Evolutionary conservation across 1,140 invertebrate genomes (phyloP).

Genomic region (Hylaeus volcanicus): DNA sequence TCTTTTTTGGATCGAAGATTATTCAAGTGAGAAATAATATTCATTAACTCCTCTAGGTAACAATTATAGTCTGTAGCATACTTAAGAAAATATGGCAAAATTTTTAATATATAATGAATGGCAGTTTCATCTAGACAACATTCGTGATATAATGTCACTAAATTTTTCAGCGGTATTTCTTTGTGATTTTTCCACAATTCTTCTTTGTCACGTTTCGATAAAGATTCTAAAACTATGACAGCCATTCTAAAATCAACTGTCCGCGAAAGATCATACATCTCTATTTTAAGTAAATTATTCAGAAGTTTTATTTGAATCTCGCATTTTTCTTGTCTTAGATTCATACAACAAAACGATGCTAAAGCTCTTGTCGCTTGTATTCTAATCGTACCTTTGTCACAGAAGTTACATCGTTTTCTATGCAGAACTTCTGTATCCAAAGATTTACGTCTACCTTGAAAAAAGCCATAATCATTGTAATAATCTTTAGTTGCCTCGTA

Average conservation of each 20-base stretch:
- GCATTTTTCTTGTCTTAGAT: slow-evolving; percentile 36
- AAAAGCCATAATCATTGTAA: slow-evolving; percentile 18
- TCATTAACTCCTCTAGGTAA: slow-evolving; percentile 11
- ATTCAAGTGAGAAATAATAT: slow-evolving; percentile 41
- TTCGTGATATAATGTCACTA: slow-evolving; percentile 53
- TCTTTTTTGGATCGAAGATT: slow-evolving; percentile 40
- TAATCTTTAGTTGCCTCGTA: slow-evolving; percentile 6
- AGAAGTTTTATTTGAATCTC: slow-evolving; percentile 60
- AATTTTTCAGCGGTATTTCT: slow-evolving; percentile 43
- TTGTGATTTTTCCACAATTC: slow-evolving; percentile 48
- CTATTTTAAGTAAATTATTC: slow-evolving; percentile 58
- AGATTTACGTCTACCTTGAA: slow-evolving; percentile 25
- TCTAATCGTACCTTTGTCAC: slow-evolving; percentile 30
- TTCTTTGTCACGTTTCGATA: slow-evolving; percentile 31
- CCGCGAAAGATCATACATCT: slow-evolving; percentile 60
- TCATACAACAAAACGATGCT: slow-evolving; percentile 57
- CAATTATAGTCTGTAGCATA: slow-evolving; percentile 40
- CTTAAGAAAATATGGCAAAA: slow-evolving; percentile 62
- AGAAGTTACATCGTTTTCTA: slow-evolving; percentile 1
- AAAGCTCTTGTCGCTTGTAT: slow-evolving; percentile 51
- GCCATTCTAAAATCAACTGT: slow-evolving; percentile 57
- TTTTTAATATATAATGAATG: slow-evolving; percentile 53
- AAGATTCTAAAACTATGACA: slow-evolving; percentile 59
- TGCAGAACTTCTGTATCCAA: not conserved
- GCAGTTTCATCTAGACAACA: slow-evolving; percentile 56